Conservation (phyloP, 1,140 invertebrate species). For the Tribolium madens region DNA sequence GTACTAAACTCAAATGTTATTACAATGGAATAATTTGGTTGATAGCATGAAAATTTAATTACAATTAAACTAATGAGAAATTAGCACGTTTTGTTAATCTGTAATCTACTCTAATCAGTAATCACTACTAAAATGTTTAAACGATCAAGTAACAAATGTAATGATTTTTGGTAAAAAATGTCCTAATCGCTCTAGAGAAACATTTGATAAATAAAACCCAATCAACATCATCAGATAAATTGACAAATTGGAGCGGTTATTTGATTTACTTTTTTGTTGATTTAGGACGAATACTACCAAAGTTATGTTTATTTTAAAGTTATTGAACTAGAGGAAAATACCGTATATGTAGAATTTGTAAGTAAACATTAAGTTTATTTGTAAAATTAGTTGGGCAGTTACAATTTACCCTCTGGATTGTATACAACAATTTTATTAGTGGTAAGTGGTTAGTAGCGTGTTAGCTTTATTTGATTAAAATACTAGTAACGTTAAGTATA, state of each 20-base stretch:
- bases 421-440: not conserved
- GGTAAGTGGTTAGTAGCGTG: not conserved
- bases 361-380: not conserved
- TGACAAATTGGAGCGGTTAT: not conserved
- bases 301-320: not conserved
- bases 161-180: not conserved
- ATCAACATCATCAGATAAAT: not conserved
- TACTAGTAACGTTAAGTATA: too few relatives aligned
- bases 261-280: not conserved
- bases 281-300: not conserved
- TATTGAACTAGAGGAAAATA: not conserved
- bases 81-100: constrained; percentile 24
- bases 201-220: not conserved
- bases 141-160: not conserved
- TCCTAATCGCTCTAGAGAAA: not conserved
- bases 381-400: not conserved
- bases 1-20: not conserved
- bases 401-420: not conserved
- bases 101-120: not conserved
- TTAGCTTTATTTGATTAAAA: too few relatives aligned
- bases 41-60: not conserved
- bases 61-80: constrained; percentile 13
- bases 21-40: not conserved
- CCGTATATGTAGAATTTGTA: not conserved
- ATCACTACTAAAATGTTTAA: not conserved